Evolutionary conservation across 2,888 invertebrate species (phyloP).

Genomic region (Chloroclysta siterata): DNA sequence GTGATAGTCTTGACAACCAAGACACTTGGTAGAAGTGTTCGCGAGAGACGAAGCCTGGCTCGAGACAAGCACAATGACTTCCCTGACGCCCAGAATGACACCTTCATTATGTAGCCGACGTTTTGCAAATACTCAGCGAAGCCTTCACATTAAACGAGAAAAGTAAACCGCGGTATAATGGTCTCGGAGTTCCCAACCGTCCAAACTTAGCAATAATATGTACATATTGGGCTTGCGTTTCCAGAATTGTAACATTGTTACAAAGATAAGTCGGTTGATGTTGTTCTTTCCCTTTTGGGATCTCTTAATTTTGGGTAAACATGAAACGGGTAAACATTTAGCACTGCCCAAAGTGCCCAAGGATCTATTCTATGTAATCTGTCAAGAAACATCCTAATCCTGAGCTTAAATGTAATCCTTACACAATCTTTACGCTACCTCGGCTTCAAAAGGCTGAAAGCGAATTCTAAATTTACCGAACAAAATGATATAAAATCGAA

Average conservation of each 20-base stretch:
- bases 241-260: conserved; percentile 47
- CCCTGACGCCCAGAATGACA: conserved; percentile 68
- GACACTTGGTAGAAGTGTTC: conserved; percentile 49
- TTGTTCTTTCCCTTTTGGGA: conserved; percentile 15
- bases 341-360: conserved; percentile 14
- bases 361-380: conserved; percentile 11
- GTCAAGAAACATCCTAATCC: conserved; percentile 16
- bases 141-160: conserved; percentile 49
- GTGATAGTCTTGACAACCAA: conserved; percentile 48
- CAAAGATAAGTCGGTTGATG: conserved; percentile 12
- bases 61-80: conserved; percentile 62
- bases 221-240: conserved; percentile 48
- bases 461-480: conserved; percentile 13
- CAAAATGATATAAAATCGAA: conserved; percentile 35
- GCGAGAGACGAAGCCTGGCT: conserved; percentile 54
- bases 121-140: conserved; percentile 67
- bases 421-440: conserved; percentile 2
- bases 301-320: conserved; percentile 15
- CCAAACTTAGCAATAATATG: conserved; percentile 49
- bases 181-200: conserved; percentile 42
- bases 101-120: conserved; percentile 74
- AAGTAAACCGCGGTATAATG: conserved; percentile 51
- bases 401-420: conserved; percentile 11
- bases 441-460: conserved; percentile 9
- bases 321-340: conserved; percentile 17